These are phyloP conservation scores for Macaria liturata DNA, from an alignment of 2,888 invertebrate species.

Conservation along the genomic window DNA sequence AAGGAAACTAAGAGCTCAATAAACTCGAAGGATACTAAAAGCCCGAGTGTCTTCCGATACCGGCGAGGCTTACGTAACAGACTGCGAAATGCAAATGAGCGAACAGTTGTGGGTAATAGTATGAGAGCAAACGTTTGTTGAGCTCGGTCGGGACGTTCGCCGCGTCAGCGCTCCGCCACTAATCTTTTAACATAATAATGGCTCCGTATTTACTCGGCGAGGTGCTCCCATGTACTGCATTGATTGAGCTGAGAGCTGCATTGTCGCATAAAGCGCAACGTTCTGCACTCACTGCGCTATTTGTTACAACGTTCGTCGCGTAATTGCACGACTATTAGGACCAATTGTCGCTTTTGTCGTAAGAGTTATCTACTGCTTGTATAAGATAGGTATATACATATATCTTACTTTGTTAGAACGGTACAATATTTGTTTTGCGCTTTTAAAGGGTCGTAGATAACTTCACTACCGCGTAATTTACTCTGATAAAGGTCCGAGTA, in stretches of 20 bases:
- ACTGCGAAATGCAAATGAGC: constrained; percentile 64
- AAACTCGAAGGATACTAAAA: constrained; percentile 27
- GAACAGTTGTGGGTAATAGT: constrained; percentile 53
- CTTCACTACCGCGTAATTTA: not conserved
- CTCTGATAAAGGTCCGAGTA: constrained; percentile 25
- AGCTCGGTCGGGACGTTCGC: constrained; percentile 34
- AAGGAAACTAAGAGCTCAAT: constrained; percentile 23
- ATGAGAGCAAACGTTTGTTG: constrained; percentile 55
- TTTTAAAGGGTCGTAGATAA: not conserved
- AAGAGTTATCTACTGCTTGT: not conserved
- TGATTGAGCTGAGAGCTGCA: constrained; percentile 27
- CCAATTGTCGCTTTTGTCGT: constrained; percentile 16
- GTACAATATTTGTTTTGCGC: not conserved
- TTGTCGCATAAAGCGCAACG: constrained; percentile 33
- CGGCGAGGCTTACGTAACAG: constrained; percentile 49
- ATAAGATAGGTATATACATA: not conserved
- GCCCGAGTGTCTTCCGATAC: constrained; percentile 33
- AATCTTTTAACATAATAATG: constrained; percentile 62
- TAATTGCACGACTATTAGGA: constrained; percentile 13
- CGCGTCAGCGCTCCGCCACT: constrained; percentile 44
- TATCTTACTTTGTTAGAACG: not conserved
- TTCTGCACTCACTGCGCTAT: constrained; percentile 32
- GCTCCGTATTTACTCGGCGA: constrained; percentile 38
- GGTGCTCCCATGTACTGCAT: constrained; percentile 22
- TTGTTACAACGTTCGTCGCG: constrained; percentile 29